phyloP scores from a whole-genome alignment of 1,140 invertebrate genomes.

The Teleopsis dalmanni region DNA sequence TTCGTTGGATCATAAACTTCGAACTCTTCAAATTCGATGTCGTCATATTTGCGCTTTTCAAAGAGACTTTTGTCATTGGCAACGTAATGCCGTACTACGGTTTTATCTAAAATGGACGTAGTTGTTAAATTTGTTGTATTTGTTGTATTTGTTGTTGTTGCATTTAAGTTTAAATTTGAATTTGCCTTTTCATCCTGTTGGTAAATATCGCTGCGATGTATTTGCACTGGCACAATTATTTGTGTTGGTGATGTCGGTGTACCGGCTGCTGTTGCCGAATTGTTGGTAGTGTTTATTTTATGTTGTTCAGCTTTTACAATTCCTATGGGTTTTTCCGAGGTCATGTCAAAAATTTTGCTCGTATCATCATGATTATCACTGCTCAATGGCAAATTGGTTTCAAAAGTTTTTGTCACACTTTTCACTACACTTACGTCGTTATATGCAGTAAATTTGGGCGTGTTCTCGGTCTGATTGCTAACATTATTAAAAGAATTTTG shows the following conservation, averaged over 20 bases:
- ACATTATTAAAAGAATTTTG: no score
- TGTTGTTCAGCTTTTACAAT: not conserved
- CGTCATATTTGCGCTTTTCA: conserved; percentile 56
- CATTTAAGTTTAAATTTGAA: not conserved
- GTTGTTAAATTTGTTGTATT: conserved; percentile 11
- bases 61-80: conserved; percentile 47
- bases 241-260: conserved; percentile 14
- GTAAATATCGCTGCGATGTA: conserved; percentile 16
- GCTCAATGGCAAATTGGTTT: conserved; percentile 2
- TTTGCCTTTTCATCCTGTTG: not conserved
- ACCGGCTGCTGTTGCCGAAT: conserved; percentile 1
- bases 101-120: conserved; percentile 21
- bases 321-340: not conserved
- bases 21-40: conserved; percentile 77
- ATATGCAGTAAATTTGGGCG: not conserved
- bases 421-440: not conserved
- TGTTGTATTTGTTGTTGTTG: conserved; percentile 6
- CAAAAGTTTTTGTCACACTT: not conserved
- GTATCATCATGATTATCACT: not conserved
- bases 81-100: conserved; percentile 38
- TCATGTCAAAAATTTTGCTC: not conserved
- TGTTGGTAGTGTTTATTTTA: not conserved
- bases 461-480: not conserved
- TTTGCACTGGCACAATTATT: conserved; percentile 37
- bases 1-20: conserved; percentile 52